These are phyloP conservation scores for Matsumyia berberina DNA, from an alignment of 2,888 invertebrate genomes.

Conservation along the genomic window DNA sequence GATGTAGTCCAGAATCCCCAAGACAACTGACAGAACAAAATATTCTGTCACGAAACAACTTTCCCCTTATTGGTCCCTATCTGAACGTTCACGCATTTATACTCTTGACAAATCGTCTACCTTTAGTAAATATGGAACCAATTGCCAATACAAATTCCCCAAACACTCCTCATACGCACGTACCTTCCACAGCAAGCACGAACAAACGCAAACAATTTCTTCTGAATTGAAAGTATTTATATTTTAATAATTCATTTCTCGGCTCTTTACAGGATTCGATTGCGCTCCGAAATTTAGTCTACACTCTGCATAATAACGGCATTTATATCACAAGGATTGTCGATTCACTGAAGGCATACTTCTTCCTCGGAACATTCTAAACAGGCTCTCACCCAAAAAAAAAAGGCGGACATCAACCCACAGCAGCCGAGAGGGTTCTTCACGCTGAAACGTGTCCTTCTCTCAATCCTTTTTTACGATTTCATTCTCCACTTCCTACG, in stretches of 20 bases:
- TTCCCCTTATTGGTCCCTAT: too few species aligned
- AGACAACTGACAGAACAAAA: too few species aligned
- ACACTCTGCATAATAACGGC: constrained; percentile 81
- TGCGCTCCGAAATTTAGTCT: constrained; percentile 80
- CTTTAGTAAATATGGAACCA: background rate
- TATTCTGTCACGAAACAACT: too few species aligned
- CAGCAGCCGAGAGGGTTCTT: background rate
- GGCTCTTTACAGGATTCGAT: constrained; percentile 80
- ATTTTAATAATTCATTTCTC: constrained; percentile 57
- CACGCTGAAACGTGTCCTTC: constrained; percentile 43
- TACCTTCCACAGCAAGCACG: background rate
- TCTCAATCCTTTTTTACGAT: constrained; percentile 52
- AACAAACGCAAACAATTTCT: constrained; percentile 12
- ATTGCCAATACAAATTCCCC: constrained; percentile 9
- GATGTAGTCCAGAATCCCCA: too few species aligned
- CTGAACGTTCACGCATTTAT: too few species aligned
- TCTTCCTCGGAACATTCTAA: constrained; percentile 82
- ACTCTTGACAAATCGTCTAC: too few species aligned
- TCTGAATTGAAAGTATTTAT: constrained; percentile 36
- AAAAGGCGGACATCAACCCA: constrained; percentile 12
- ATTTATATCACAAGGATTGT: constrained; percentile 82
- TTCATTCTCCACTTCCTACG: constrained; percentile 33
- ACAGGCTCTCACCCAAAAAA: constrained; percentile 4
- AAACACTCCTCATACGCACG: background rate
- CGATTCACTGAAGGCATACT: constrained; percentile 82